Percentiles rank a stretch among this genome's conserved stretches.
Evolutionary conservation across 2,888 invertebrate species (phyloP).

Genomic region (Leistus spinibarbis): DNA sequence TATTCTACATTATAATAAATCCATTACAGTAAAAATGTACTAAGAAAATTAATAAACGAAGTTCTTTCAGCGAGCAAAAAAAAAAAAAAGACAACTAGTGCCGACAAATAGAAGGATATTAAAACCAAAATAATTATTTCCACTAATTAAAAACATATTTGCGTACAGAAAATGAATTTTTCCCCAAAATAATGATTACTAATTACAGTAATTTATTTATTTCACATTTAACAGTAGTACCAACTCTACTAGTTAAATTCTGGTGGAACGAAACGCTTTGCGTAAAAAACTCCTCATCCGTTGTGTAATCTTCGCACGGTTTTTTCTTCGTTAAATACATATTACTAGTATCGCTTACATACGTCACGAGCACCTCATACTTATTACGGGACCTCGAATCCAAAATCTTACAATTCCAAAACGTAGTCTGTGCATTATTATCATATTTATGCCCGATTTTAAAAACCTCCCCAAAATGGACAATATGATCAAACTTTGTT

Average conservation of each 20-base stretch:
- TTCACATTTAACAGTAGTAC: slow-evolving; percentile 25
- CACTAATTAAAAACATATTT: too few species aligned
- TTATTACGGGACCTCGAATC: slow-evolving; percentile 17
- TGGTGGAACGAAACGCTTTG: slow-evolving; percentile 27
- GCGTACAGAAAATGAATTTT: too few species aligned
- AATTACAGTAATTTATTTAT: slow-evolving; percentile 6
- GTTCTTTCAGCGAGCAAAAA: too few species aligned
- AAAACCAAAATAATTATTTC: too few species aligned
- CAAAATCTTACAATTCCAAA: slow-evolving; percentile 28
- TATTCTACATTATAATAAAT: too few species aligned
- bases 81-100: too few species aligned
- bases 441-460: slow-evolving; percentile 35
- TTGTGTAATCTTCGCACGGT: slow-evolving; percentile 10
- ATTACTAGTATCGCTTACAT: slow-evolving; percentile 26
- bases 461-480: slow-evolving; percentile 25
- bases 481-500: slow-evolving; percentile 25
- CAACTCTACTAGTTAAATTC: slow-evolving; percentile 17
- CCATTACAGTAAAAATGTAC: too few species aligned
- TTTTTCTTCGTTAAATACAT: slow-evolving; percentile 18
- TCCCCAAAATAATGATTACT: too few species aligned
- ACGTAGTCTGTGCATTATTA: slow-evolving; percentile 32
- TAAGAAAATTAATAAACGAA: too few species aligned
- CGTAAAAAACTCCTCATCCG: slow-evolving; percentile 29
- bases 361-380: slow-evolving; percentile 21
- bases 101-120: too few species aligned